These are phyloP conservation scores for Morpho achilles DNA, from an alignment of 2,888 invertebrate genomes.

Conservation along the genomic window DNA sequence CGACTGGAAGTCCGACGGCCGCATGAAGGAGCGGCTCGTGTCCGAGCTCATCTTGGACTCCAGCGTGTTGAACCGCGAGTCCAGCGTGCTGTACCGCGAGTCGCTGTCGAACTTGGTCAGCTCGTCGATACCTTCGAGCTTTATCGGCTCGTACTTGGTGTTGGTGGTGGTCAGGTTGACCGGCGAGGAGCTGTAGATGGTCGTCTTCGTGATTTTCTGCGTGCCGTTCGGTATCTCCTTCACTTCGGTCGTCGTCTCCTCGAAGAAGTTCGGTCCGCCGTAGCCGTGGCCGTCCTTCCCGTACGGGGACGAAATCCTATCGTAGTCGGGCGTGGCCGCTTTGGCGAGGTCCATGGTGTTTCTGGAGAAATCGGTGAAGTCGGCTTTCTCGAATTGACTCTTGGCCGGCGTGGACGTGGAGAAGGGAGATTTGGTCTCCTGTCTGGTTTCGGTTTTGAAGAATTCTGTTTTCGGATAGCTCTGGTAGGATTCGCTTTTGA, in stretches of 20 bases:
- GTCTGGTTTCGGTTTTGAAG: conserved; percentile 51
- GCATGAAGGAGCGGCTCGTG: conserved; percentile 71
- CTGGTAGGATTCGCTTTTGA: conserved; percentile 68
- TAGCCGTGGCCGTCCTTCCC: conserved; percentile 60
- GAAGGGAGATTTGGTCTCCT: conserved; percentile 63
- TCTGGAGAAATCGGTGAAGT: conserved; percentile 35
- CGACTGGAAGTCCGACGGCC: conserved; percentile 71
- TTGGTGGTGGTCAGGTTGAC: conserved; percentile 72
- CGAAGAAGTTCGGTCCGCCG: conserved; percentile 68
- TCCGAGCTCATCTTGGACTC: conserved; percentile 70
- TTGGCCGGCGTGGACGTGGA: conserved; percentile 57
- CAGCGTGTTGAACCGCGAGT: conserved; percentile 66
- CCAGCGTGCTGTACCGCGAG: conserved; percentile 66
- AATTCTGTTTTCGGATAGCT: conserved; percentile 59
- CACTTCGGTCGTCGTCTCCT: conserved; percentile 74
- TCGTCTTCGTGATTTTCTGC: conserved; percentile 77
- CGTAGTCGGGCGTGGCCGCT: conserved; percentile 61
- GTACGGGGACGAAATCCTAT: conserved; percentile 65
- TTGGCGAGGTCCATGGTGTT: conserved; percentile 55
- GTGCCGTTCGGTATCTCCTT: conserved; percentile 78
- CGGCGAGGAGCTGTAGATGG: conserved; percentile 77
- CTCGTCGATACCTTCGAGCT: conserved; percentile 74
- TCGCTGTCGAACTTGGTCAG: conserved; percentile 75
- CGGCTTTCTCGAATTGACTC: conserved; percentile 44
- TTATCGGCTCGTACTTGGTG: conserved; percentile 69